Base-by-base conservation (phyloP, 1,140 invertebrate species). In the Bombus difficillimus region DNA sequence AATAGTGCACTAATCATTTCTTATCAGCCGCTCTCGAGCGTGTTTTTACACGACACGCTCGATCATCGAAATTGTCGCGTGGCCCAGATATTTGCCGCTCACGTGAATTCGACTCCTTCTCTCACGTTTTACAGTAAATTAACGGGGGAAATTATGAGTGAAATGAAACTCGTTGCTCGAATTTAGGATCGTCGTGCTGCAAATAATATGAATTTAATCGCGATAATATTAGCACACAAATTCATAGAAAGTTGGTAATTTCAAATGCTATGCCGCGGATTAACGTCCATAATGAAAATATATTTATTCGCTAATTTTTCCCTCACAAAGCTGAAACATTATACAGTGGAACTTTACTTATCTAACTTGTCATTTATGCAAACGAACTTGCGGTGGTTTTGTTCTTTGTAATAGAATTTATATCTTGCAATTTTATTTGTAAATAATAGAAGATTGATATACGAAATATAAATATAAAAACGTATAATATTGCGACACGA, bases 21-120 rank as follows among this genome's bases (percentile, higher is more conserved):
- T 85, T 80, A 85, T 85, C 83, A 22, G 18, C 39, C 18, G 47
- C 28, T 32, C 66, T 25, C 32, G 66, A 10, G 2, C 53, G 15
- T 79, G 32, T 66, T 84, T 73, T 80, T 80, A 39, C 68, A 53
- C 18, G 39, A 10, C 32, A 73, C 53, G 57, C 15, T 64, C 53
- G 43, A 73, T 85, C 71, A 79, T 84, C 64, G 66, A 79, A 59
- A 22, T 62, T 32, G 81, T 75, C 64, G 74, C 37, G 43, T 43
- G 47, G 73, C 12, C 59, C 34, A 53, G 47, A 53, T 53, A 53
- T 53, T 53, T 18, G 28, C 59, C 43, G 13, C 34, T 69, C 37
- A 32, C 64, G 81, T 5, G 74, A 69, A 53, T 66, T 25, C 4
- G 8, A 12, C 74, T 59, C 2, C 12, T 41, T 57, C 62, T 53